Percentiles rank a stretch among this genome's conserved stretches.
phyloP scores from a whole-genome alignment of 1,140 invertebrate species.

The Atta texana region DNA sequence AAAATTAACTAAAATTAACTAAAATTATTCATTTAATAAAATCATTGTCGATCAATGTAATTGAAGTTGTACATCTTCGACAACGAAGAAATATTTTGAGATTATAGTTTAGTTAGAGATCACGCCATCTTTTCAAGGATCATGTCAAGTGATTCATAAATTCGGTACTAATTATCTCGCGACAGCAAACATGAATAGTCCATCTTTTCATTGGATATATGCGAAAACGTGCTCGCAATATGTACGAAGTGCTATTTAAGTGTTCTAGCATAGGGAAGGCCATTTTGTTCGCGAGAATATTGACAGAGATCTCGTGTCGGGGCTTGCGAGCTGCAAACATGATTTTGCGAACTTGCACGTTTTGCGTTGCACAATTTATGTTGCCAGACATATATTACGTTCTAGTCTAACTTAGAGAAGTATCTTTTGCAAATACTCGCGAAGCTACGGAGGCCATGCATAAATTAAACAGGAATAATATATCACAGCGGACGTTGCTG shows the following conservation, averaged over 20 bases:
- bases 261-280: slow-evolving; percentile 48
- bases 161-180: slow-evolving; percentile 33
- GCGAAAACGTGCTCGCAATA: slow-evolving; percentile 53
- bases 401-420: slow-evolving; percentile 39
- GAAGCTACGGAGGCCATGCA: slow-evolving; percentile 24
- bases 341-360: slow-evolving; percentile 61
- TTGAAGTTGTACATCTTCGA: neutral
- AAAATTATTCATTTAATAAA: too few relatives aligned
- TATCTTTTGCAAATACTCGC: slow-evolving; percentile 48
- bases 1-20: too few relatives aligned
- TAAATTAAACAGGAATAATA: slow-evolving; percentile 43
- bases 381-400: slow-evolving; percentile 56
- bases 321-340: slow-evolving; percentile 56
- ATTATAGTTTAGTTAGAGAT: neutral
- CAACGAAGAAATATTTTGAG: neutral
- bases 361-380: slow-evolving; percentile 24
- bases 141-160: neutral
- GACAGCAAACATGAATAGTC: slow-evolving; percentile 20
- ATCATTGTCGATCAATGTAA: neutral
- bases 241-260: slow-evolving; percentile 58
- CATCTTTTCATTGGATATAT: neutral
- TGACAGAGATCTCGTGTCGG: slow-evolving; percentile 63
- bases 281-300: slow-evolving; percentile 61
- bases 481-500: neutral
- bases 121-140: neutral